Percentiles rank a stretch among this genome's conserved stretches.
Conservation (phyloP, 2,888 invertebrate species). For the Rhaphigaster nebulosa region DNA sequence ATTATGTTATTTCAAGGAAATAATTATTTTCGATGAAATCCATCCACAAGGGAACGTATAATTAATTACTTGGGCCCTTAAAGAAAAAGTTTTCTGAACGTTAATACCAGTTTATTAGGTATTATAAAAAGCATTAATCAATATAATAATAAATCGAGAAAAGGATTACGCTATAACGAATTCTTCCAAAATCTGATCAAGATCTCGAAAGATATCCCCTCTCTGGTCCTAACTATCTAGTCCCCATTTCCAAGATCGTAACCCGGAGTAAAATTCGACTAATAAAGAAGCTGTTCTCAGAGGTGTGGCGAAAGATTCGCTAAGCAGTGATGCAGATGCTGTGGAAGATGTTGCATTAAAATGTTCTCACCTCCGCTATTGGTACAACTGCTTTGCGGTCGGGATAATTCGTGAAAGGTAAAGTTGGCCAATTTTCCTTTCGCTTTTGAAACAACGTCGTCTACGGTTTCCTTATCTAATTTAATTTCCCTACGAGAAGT, state of each 20-base stretch:
- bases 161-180: not conserved
- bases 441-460: constrained; percentile 1
- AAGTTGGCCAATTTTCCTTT: constrained; percentile 22
- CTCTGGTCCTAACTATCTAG: not conserved
- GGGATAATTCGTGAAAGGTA: constrained; percentile 46
- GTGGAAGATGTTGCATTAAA: constrained; percentile 7
- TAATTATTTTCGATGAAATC: no score
- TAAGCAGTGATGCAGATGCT: not conserved
- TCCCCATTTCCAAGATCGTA: not conserved
- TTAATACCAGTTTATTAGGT: no score
- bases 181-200: not conserved
- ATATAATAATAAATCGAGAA: not conserved
- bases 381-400: constrained; percentile 6
- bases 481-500: not conserved
- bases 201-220: not conserved
- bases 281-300: not conserved
- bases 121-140: no score
- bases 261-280: not conserved
- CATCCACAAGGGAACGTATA: no score
- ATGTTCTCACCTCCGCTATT: constrained; percentile 10
- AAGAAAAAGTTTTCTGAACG: no score
- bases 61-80: no score
- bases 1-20: no score
- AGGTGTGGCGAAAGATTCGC: not conserved
- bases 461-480: constrained; percentile 35